phyloP scores from a whole-genome alignment of 2,888 invertebrate genomes.

The Oxycera nigricornis region DNA sequence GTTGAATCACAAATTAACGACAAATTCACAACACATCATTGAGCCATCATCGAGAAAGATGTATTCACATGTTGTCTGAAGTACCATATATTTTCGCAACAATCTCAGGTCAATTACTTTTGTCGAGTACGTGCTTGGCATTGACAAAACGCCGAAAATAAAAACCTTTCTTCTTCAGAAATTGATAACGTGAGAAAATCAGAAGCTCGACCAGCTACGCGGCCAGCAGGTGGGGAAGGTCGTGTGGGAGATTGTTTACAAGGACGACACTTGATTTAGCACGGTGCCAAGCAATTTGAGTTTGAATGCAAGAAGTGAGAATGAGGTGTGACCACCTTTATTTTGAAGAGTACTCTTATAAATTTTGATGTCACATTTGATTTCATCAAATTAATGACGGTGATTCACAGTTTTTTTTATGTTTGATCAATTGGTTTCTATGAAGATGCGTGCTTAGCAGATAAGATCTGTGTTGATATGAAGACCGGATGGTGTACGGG shows the following conservation, averaged over 20 bases:
- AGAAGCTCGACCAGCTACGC: background rate
- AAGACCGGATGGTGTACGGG: too few relatives aligned
- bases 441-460: too few relatives aligned
- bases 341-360: background rate
- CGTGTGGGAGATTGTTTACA: conserved; percentile 23
- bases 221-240: conserved; percentile 18
- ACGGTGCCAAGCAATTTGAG: background rate
- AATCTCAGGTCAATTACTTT: conserved; percentile 30
- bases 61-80: conserved; percentile 10
- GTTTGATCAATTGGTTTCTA: background rate
- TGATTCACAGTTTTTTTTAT: background rate
- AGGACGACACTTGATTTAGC: conserved; percentile 9
- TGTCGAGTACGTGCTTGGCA: conserved; percentile 13
- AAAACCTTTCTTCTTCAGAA: background rate
- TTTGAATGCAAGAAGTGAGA: background rate
- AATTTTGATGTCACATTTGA: conserved; percentile 10
- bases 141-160: background rate
- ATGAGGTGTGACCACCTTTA: conserved; percentile 13
- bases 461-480: too few relatives aligned
- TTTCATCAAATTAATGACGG: background rate
- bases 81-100: conserved; percentile 17
- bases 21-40: background rate
- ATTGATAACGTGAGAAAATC: conserved; percentile 26
- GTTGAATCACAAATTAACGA: too few relatives aligned
- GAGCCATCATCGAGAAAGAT: background rate